A percentile compares a stretch with the other conserved stretches of the same genome.
These are phyloP conservation scores for Laticauda laticaudata DNA, from an alignment of 2,113 vertebrate genomes.

Conservation along the genomic window DNA sequence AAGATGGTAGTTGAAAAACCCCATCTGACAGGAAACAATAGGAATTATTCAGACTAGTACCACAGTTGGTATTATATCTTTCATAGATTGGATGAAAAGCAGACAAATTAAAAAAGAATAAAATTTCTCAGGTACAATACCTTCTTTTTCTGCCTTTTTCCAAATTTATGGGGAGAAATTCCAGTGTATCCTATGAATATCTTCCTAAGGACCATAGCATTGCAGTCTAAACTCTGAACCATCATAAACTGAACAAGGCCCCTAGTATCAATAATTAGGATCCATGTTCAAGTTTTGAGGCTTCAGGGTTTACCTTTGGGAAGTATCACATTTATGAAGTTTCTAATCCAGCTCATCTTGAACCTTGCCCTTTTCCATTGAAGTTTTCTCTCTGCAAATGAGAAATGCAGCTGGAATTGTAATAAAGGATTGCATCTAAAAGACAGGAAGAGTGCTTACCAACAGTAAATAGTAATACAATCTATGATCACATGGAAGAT, in stretches of 20 bases:
- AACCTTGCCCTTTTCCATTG: not conserved
- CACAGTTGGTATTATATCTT: not conserved
- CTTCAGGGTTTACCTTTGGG: not conserved
- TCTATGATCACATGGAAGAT: constrained; percentile 27
- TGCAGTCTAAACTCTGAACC: not conserved
- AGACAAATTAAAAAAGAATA: not conserved
- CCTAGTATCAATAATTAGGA: not conserved
- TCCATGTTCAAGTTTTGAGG: not conserved
- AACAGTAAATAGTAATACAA: constrained; percentile 5
- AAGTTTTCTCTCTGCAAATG: not conserved
- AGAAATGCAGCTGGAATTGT: not conserved
- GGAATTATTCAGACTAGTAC: not conserved
- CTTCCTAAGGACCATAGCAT: not conserved
- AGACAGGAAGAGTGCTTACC: constrained; percentile 36
- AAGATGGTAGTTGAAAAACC: not conserved
- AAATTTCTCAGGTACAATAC: not conserved
- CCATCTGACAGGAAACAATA: not conserved
- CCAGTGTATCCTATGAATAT: not conserved
- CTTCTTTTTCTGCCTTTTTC: not conserved
- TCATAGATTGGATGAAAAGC: not conserved
- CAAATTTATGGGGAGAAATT: not conserved
- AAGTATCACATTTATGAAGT: constrained; percentile 15
- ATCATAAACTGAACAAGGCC: not conserved
- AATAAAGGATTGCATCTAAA: constrained; percentile 24
- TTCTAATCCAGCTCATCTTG: constrained; percentile 23